Evolutionary conservation across 2,888 invertebrate genomes (phyloP), one percentile per base, ranked within the genome.

Genomic region (Congeria kusceri): DNA sequence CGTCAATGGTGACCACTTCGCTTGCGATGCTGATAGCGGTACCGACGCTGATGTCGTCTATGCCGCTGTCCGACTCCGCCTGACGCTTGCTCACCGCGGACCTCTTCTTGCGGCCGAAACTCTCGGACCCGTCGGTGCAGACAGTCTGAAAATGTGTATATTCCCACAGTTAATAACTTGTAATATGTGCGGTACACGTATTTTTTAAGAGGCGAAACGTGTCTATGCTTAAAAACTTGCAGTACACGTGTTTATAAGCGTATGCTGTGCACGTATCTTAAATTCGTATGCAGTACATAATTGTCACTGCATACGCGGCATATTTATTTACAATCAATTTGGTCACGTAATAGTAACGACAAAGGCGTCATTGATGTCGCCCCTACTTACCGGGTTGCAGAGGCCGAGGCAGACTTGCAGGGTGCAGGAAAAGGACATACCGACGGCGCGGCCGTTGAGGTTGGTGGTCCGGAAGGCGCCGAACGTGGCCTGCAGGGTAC

Each of bases 401-500:
- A 74, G 13, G 7, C 80, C 84, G 1, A 81, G 77, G 46, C 85
- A 87, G 32, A 85, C 81, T 74, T 85, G 79, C n/a, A 87, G 64
- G 7, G 83, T 85, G 56, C 86, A 87, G 0, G 84, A 81, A 68
- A 87, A 87, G 2, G 79, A 75, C 81, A 87, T 83, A 13, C 75
- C 47, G 0, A 87, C 84, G 3, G 79, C 49, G 5, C 73, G 84
- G 1, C 85, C 85, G 13, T 64, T 74, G 0, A 85, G 78, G 27
- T 79, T 78, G 15, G 86, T 85, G n/a, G 86, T 83, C 23, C 85
- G 70, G 77, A 87, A 87, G 25, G 86, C 85, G 9, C 84, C 84
- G 56, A 87, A 87, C 18, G 74, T 63, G 20, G 84, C 73, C 1
- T 66, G 66, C 0, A 86, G 39, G 4, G 72, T 72, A 11, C 86